Conservation (phyloP, 2,888 invertebrate species). For the Drosophila kambysellisi region DNA sequence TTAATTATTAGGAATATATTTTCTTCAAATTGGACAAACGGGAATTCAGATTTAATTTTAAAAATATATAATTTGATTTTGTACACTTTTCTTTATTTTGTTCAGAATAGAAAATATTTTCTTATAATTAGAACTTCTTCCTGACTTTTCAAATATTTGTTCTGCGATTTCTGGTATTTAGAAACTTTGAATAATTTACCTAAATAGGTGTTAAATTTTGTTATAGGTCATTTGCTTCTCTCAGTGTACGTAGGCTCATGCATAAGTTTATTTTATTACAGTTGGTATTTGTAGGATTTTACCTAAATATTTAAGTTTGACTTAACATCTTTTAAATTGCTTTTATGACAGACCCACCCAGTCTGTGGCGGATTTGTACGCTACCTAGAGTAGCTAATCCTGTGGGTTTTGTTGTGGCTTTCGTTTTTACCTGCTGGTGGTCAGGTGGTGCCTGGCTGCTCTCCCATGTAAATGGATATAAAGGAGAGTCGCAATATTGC, state of each 20-base stretch:
- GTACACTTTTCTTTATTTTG: not conserved
- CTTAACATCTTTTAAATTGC: conserved; percentile 69
- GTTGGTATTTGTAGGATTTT: not conserved
- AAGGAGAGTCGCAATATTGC: conserved; percentile 3
- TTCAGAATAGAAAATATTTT: not conserved
- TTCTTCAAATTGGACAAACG: not conserved
- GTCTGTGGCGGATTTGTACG: not conserved
- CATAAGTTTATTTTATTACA: not conserved
- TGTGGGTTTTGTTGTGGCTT: not conserved
- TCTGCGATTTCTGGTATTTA: not conserved
- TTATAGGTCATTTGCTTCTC: not conserved
- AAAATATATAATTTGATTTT: not conserved
- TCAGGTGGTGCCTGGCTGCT: not conserved
- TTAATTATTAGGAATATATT: not conserved
- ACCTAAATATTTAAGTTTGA: conserved; percentile 8
- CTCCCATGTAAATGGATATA: conserved; percentile 6
- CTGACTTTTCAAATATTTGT: not conserved
- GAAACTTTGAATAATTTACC: not conserved
- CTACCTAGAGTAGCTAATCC: conserved; percentile 34
- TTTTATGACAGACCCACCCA: conserved; percentile 36
- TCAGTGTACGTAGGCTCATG: not conserved
- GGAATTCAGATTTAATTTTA: not conserved
- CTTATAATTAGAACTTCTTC: not conserved
- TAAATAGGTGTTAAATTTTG: not conserved
- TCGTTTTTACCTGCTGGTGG: conserved; percentile 5